Evolutionary conservation across 2,888 invertebrate genomes (phyloP).

Genomic region (Oscheius sp.): DNA sequence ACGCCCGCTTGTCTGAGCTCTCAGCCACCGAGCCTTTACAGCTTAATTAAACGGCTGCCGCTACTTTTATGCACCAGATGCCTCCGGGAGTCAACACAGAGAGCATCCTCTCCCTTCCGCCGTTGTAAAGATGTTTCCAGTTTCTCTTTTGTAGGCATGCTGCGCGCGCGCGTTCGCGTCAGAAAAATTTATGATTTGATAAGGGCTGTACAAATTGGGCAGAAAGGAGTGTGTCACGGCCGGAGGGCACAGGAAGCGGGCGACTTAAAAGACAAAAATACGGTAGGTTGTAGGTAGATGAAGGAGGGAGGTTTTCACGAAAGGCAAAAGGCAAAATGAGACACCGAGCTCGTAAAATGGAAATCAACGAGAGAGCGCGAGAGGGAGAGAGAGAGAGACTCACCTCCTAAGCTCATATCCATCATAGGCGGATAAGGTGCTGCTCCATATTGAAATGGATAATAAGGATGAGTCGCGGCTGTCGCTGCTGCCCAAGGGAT

Average conservation of each 20-base stretch:
- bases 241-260: not conserved
- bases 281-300: not conserved
- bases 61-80: conserved; percentile 27
- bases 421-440: conserved; percentile 14
- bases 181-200: conserved; percentile 23
- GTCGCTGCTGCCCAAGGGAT: conserved; percentile 16
- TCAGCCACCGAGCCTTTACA: conserved; percentile 21
- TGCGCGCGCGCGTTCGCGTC: not conserved
- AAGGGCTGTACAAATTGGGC: not conserved
- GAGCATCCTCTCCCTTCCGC: too few species aligned
- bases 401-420: conserved; percentile 31
- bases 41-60: conserved; percentile 25
- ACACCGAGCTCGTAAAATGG: not conserved
- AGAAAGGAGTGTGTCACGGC: conserved; percentile 4
- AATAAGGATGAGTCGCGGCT: not conserved
- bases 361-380: not conserved
- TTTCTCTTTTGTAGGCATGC: not conserved
- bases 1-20: not conserved
- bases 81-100: not conserved
- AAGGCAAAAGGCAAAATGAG: conserved; percentile 7
- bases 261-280: too few species aligned
- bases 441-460: conserved; percentile 12
- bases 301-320: not conserved
- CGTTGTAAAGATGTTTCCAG: conserved; percentile 16
- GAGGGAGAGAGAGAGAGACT: not conserved